A percentile compares a stretch with the other conserved stretches of the same genome.
Conservation (phyloP, 2,113 vertebrate species). For the Delphinapterus leucas region DNA sequence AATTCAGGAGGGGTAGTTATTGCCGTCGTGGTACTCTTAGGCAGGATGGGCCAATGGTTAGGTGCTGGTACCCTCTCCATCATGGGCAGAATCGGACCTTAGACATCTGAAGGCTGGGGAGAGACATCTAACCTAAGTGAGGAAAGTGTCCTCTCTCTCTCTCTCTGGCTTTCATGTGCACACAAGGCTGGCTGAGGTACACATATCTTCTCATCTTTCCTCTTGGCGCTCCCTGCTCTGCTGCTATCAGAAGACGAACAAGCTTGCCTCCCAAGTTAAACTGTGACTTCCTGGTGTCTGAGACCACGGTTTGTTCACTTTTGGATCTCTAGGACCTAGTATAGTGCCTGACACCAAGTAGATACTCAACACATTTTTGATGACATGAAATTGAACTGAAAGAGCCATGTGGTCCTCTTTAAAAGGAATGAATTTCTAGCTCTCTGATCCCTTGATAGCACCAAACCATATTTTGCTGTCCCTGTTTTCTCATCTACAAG, state of each 20-base stretch:
- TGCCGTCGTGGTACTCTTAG: rapidly evolving
- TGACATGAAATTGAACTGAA: neutral
- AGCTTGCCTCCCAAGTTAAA: neutral
- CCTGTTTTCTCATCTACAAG: neutral
- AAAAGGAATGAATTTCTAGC: neutral
- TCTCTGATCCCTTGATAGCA: neutral
- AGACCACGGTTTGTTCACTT: neutral
- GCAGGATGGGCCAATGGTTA: too few relatives aligned
- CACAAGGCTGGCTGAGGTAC: neutral
- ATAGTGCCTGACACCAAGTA: neutral
- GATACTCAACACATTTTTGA: neutral
- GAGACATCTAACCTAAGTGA: neutral
- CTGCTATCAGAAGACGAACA: neutral
- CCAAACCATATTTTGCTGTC: neutral
- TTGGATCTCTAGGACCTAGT: neutral
- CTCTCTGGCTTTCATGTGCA: neutral
- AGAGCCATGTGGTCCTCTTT: neutral
- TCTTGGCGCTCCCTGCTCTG: neutral
- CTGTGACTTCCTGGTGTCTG: neutral
- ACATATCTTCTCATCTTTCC: neutral
- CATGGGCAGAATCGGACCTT: neutral
- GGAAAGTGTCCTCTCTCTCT: neutral
- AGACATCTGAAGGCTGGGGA: neutral
- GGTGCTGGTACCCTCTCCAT: too few relatives aligned
- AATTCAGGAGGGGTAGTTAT: neutral